Conservation (phyloP, 2,888 invertebrate genomes). For the Aethes cnicana region DNA sequence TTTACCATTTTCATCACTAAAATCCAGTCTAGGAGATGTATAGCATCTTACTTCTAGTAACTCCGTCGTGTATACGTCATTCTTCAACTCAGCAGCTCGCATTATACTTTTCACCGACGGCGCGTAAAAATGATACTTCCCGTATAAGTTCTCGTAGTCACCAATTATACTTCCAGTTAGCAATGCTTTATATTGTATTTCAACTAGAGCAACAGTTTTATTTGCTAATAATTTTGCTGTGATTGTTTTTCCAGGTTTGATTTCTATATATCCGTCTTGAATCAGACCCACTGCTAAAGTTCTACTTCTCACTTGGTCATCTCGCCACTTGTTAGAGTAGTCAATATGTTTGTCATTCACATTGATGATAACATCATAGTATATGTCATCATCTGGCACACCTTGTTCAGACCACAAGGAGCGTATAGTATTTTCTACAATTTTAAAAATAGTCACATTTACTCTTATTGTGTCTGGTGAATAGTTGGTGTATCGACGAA, state of each 20-base stretch:
- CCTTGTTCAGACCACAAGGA: conserved; percentile 54
- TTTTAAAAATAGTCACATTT: conserved; percentile 40
- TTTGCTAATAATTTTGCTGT: conserved; percentile 47
- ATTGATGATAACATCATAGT: conserved; percentile 46
- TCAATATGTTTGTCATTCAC: conserved; percentile 42
- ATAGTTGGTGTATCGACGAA: conserved; percentile 53
- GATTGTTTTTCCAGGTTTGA: conserved; percentile 49
- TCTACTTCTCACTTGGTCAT: conserved; percentile 38
- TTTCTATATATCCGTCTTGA: conserved; percentile 40
- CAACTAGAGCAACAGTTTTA: conserved; percentile 50
- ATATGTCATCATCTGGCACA: conserved; percentile 47
- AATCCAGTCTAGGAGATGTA: conserved; percentile 49
- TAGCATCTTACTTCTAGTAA: conserved; percentile 55
- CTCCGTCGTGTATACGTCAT: conserved; percentile 55
- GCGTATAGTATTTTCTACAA: conserved; percentile 47
- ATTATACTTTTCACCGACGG: conserved; percentile 56
- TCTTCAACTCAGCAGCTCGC: conserved; percentile 53
- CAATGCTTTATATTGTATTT: conserved; percentile 49
- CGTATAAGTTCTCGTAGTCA: conserved; percentile 55
- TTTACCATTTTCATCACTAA: conserved; percentile 50
- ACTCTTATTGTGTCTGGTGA: conserved; percentile 42
- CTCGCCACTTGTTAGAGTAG: conserved; percentile 54
- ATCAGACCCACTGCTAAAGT: conserved; percentile 43
- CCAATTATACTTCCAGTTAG: conserved; percentile 54
- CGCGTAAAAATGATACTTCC: conserved; percentile 65